Evolutionary conservation across 2,797 vertebrate species (phyloP), one percentile per base, ranked within the genome.

Genomic region (Podarcis siculus): DNA sequence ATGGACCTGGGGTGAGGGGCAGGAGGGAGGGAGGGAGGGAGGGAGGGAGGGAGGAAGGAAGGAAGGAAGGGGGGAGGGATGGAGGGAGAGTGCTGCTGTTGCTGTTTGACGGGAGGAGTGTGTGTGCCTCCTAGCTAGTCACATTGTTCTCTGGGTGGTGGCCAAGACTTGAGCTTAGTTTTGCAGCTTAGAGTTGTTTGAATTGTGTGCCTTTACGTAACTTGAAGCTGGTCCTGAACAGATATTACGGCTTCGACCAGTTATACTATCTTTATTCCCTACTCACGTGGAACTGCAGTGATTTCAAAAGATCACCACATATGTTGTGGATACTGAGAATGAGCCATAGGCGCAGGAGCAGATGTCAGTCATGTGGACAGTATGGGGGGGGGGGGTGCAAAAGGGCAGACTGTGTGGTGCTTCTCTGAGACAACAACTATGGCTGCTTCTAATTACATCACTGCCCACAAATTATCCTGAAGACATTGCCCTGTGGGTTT

Each of bases 21-120:
- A 45, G 42, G 45, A 15, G 49, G 49, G 45, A 49, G 10, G 45
- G 45, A 13, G 12, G 2, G 45, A 49, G 45, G 45, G 45, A 49
- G 45, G 45, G 45, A 49, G 45, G 2, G 10, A 49, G 45, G 10
- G 3, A 49, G 45, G 0, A 0, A 12, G 10, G 0, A 1, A 13
- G 3, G 0, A 1, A 49, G 45, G 1, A 2, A 45, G 42, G 2
- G 7, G 7, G 42, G 10, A 3, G 42, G 10, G 45, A 3, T 8
- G 10, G 45, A 45, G 45, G 2, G 45, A 3, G 45, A 45, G 45
- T 3, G 45, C 45, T 49, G 49, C 49, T 55, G 85, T n/a, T 69
- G 12, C 15, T 67, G 39, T 12, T 67, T 42, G n/a, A 66, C 9
- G 3, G 19, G 37, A 6, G 10, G 27, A 35, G 2, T 8, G 21